Conservation (phyloP, 2,888 invertebrate genomes). For the Troglohyphantes excavatus region DNA sequence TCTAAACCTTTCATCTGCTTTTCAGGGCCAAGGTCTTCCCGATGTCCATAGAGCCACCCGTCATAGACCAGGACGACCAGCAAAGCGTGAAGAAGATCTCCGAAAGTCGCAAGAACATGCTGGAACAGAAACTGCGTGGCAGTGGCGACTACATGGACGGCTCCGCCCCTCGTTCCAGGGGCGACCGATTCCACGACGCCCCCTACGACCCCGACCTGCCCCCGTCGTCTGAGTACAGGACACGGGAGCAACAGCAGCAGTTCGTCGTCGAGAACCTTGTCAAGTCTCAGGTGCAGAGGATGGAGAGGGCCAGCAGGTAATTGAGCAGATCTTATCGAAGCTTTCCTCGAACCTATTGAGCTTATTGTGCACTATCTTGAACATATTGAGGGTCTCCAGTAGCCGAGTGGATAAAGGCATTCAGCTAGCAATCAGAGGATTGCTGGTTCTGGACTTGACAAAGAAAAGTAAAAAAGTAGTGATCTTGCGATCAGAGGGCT, state of each 20-base stretch:
- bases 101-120: slow-evolving; percentile 91
- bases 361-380: too few relatives aligned
- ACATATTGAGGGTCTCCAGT: too few relatives aligned
- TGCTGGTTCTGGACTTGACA: too few relatives aligned
- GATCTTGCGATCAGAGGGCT: too few relatives aligned
- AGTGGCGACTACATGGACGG: slow-evolving; percentile 75
- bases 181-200: slow-evolving; percentile 48
- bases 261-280: slow-evolving; percentile 79
- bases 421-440: too few relatives aligned
- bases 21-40: slow-evolving; percentile 71
- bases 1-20: neutral
- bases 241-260: slow-evolving; percentile 51
- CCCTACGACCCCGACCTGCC: slow-evolving; percentile 64
- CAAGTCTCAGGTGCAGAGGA: slow-evolving; percentile 85
- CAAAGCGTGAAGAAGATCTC: slow-evolving; percentile 88
- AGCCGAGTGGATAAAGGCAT: too few relatives aligned
- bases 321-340: too few relatives aligned
- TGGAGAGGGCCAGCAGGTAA: slow-evolving; percentile 83
- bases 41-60: slow-evolving; percentile 43
- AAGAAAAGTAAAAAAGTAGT: too few relatives aligned
- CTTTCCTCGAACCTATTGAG: too few relatives aligned
- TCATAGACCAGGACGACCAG: slow-evolving; percentile 7
- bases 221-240: neutral
- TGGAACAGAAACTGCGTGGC: slow-evolving; percentile 89
- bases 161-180: slow-evolving; percentile 13